phyloP scores from a whole-genome alignment of 1,140 invertebrate species.

The Drosophila ohnishii region DNA sequence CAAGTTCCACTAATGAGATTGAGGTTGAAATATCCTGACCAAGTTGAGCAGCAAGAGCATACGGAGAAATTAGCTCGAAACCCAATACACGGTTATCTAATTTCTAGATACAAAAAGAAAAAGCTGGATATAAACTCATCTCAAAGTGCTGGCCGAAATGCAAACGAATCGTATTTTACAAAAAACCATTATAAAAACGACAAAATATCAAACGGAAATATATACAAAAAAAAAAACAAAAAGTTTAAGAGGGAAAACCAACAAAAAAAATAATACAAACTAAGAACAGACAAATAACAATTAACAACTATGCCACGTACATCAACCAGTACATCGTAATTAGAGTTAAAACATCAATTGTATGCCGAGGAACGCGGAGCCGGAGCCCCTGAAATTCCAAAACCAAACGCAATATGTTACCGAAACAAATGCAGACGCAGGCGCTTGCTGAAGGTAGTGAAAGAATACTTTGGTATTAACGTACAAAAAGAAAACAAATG shows the following conservation, averaged over 20 bases:
- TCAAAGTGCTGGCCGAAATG: constrained; percentile 56
- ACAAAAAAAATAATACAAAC: constrained; percentile 22
- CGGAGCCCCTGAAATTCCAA: constrained; percentile 22
- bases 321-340: constrained; percentile 46
- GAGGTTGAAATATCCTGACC: constrained; percentile 38
- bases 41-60: constrained; percentile 37
- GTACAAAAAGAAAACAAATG: constrained; percentile 68
- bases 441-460: constrained; percentile 58
- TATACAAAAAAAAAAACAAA: constrained; percentile 20
- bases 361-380: constrained; percentile 27
- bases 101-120: constrained; percentile 24
- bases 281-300: constrained; percentile 48
- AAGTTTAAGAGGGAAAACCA: constrained; percentile 26
- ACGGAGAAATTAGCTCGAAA: constrained; percentile 26
- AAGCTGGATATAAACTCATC: constrained; percentile 36
- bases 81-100: constrained; percentile 27
- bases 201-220: constrained; percentile 34
- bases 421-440: constrained; percentile 53
- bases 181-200: constrained; percentile 41
- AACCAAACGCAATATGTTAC: constrained; percentile 27
- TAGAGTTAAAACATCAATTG: constrained; percentile 35
- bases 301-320: constrained; percentile 50
- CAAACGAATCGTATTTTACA: constrained; percentile 66
- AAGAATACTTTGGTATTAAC: constrained; percentile 55
- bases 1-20: constrained; percentile 38